Base-by-base conservation (phyloP, 2,113 vertebrate species). In the Camelus dromedarius region DNA sequence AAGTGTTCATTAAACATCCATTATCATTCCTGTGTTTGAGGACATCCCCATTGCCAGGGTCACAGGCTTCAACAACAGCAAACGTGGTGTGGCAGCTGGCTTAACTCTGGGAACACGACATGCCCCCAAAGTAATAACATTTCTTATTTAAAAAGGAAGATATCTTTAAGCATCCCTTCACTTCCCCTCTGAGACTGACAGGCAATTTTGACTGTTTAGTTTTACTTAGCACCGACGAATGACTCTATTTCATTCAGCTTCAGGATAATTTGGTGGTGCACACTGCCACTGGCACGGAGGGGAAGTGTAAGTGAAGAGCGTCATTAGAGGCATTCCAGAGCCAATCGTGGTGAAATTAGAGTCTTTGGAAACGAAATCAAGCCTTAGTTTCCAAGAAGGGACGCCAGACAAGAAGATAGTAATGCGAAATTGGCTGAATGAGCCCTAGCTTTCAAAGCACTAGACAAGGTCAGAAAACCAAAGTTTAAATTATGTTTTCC, bases 151-250 rank as follows among this genome's bases (percentile, higher is more conserved):
- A 97, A 98, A 97, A 73, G 84, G 83, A 97, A 96, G 95, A 93
- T 97, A 83, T 95, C 90, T 98, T 97, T 98, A 98, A 96, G 89
- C 64, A 14, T 93, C 15, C 50, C 81, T 98, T 98, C 92, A 88
- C 95, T 98, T 98, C 91, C 96, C 92, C 91, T 95, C 73, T 46
- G 77, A 93, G 95, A 95, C 89, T 94, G 96, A 96, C 93, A 94
- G 70, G 83, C 75, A 93, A 98, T 97, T 98, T 97, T 69, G 82
- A 81, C 72, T 97, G 97, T 98, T 99, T 98, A 73, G 98, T 98
- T 98, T 98, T 95, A 92, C 94, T 96, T 93, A 93, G 96, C 2
- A 1, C 86, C 73, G 35, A 97, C 96, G 96, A 98, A 97, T 86
- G 93, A 86, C 67, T 97, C 95, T 96, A 42, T 95, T 96, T 97